Evolutionary conservation across 2,797 vertebrate genomes (phyloP).

Genomic region (Tauraco hartlaubi): DNA sequence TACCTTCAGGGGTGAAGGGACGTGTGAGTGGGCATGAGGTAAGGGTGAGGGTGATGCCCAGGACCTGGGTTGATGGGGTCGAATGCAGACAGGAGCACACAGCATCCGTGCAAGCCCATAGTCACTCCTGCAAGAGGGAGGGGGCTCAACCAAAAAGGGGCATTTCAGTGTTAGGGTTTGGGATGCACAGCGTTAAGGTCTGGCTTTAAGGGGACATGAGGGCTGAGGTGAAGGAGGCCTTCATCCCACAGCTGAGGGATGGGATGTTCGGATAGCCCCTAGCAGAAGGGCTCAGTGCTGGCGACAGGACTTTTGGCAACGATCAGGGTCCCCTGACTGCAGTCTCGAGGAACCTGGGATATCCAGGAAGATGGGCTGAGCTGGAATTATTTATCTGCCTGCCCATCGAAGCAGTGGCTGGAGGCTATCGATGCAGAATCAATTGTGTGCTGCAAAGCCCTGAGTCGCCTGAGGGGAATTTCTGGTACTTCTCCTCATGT

Average conservation of each 20-base stretch:
- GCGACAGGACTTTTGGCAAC: background rate
- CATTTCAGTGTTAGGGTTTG: background rate
- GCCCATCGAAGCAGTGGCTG: background rate
- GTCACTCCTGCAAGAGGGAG: background rate
- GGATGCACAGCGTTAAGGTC: background rate
- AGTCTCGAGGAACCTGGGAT: background rate
- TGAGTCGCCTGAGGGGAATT: background rate
- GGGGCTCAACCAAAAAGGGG: background rate
- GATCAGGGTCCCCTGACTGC: background rate
- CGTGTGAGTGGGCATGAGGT: background rate
- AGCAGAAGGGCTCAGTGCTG: background rate
- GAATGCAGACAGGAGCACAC: background rate
- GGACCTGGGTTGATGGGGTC: no score
- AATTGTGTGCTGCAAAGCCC: background rate
- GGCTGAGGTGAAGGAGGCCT: no score
- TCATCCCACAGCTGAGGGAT: background rate
- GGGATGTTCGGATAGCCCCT: accelerated
- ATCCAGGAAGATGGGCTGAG: background rate
- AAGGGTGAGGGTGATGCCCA: background rate
- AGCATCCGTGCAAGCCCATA: background rate
- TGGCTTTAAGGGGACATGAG: background rate
- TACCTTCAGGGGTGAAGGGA: background rate
- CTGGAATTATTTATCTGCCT: background rate
- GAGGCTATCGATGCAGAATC: background rate
- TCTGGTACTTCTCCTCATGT: background rate